Base-by-base conservation (phyloP, 2,797 vertebrate genomes). In the Cercopithecus neglectus region DNA sequence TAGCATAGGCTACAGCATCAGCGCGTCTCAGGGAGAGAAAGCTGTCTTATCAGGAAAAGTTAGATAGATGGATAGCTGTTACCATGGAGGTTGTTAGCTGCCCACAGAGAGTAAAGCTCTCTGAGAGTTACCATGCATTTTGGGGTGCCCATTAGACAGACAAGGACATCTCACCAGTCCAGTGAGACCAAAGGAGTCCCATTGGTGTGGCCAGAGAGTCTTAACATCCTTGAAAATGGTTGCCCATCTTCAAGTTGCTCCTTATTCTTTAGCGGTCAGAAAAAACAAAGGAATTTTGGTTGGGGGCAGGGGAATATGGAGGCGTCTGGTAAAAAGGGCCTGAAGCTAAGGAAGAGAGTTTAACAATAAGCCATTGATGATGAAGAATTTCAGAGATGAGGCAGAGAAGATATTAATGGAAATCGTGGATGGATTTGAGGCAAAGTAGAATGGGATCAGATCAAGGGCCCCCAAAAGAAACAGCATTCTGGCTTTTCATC, bases 281-380 rank as follows among this genome's bases (percentile, higher is more conserved):
- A 30, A 61, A 67, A 83, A 95, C 72, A 94, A 91, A 91, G 19
- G 79, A 81, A 59, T 96, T 82, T 96, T 84, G 55, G 26, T 46
- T 86, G 95, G 83, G 64, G 72, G 50, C 30, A 59, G 89, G 53
- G 91, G 88, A 74, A 44, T 78, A 53, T 11, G 70, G 84, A 94
- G 78, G n/a, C 1, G 24, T 67, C 96, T 97, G 79, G 78, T 75
- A 72, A 90, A 90, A 94, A 97, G 92, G 89, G 96, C 97, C 97
- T 86, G 89, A 96, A 91, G 97, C 97, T 98, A 95, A 93, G 96
- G 94, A 97, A 97, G 92, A 70, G 59, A 82, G 61, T 61, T 82
- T 74, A 96, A 98, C 98, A 98, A 97, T 96, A 78, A 97, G 83
- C 95, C 96, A 98, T 97, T 98, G 97, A 98, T 86, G 70, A 44